phyloP scores from a whole-genome alignment of 2,888 invertebrate genomes.

The Tortricodes alternella region DNA sequence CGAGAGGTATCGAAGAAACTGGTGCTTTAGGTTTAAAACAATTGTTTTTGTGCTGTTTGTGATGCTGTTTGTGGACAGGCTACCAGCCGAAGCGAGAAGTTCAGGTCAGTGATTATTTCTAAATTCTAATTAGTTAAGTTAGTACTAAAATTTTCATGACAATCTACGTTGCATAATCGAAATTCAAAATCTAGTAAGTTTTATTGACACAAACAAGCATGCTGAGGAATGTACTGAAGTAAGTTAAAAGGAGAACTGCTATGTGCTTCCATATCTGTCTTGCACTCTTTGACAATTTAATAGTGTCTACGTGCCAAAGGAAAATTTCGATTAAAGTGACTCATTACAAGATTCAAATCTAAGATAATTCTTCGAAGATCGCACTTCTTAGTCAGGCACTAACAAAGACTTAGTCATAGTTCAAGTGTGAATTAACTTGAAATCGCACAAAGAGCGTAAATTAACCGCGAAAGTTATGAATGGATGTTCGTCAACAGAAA shows the following conservation, averaged over 20 bases:
- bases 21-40: constrained; percentile 73
- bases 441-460: constrained; percentile 30
- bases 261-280: too few relatives aligned
- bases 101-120: constrained; percentile 64
- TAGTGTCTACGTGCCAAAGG: not conserved
- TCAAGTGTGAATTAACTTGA: constrained; percentile 33
- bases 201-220: too few relatives aligned
- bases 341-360: constrained; percentile 15
- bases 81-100: constrained; percentile 67
- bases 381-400: constrained; percentile 28
- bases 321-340: constrained; percentile 16
- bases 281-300: too few relatives aligned
- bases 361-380: constrained; percentile 22
- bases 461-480: constrained; percentile 30
- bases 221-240: too few relatives aligned
- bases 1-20: constrained; percentile 51
- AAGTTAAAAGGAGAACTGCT: too few relatives aligned
- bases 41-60: constrained; percentile 68
- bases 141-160: too few relatives aligned
- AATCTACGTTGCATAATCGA: too few relatives aligned
- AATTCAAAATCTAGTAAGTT: too few relatives aligned
- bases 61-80: constrained; percentile 58
- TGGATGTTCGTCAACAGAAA: constrained; percentile 16
- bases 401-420: constrained; percentile 31
- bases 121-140: too few relatives aligned